A percentile compares a stretch with the other conserved stretches of the same genome.
phyloP scores from a whole-genome alignment of 2,888 invertebrate genomes.

The Endomychus coccineus region DNA sequence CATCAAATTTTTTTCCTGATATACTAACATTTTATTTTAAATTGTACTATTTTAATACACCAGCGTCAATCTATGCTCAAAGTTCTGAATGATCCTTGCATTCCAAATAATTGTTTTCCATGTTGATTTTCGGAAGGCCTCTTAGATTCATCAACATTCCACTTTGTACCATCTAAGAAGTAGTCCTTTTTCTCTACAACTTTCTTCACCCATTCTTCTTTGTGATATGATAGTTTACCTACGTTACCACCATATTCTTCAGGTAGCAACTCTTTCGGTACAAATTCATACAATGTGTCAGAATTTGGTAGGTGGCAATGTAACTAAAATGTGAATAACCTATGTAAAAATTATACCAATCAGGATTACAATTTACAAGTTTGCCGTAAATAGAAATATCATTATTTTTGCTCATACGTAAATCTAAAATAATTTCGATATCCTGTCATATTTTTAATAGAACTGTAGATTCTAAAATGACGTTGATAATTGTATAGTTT shows the following conservation, averaged over 20 bases:
- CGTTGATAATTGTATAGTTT: too few relatives aligned
- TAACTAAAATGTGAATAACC: slow-evolving; percentile 48
- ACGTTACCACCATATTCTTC: slow-evolving; percentile 62
- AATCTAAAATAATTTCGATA: too few relatives aligned
- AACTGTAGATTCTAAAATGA: too few relatives aligned
- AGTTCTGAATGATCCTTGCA: slow-evolving; percentile 54
- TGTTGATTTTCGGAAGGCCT: slow-evolving; percentile 43
- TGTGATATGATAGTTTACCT: slow-evolving; percentile 54
- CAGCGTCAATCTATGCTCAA: slow-evolving; percentile 53
- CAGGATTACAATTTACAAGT: too few relatives aligned
- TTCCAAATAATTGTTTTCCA: slow-evolving; percentile 31
- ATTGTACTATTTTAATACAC: too few relatives aligned
- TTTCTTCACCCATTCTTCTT: slow-evolving; percentile 54
- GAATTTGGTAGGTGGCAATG: slow-evolving; percentile 64
- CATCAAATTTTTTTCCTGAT: too few relatives aligned
- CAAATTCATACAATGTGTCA: slow-evolving; percentile 54
- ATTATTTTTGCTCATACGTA: too few relatives aligned
- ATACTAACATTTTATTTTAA: too few relatives aligned
- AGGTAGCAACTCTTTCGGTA: slow-evolving; percentile 58
- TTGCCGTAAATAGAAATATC: too few relatives aligned
- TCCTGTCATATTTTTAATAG: too few relatives aligned
- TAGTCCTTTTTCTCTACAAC: slow-evolving; percentile 54
- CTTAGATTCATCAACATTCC: slow-evolving; percentile 53
- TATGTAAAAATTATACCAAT: too few relatives aligned
- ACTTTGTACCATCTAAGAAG: slow-evolving; percentile 47